A percentile compares a stretch with the other conserved stretches of the same genome.
These are phyloP conservation scores for Diacarnus erythraeanus DNA, from an alignment of 37 sponge, comb jelly and placozoan species.

Conservation along the genomic window DNA sequence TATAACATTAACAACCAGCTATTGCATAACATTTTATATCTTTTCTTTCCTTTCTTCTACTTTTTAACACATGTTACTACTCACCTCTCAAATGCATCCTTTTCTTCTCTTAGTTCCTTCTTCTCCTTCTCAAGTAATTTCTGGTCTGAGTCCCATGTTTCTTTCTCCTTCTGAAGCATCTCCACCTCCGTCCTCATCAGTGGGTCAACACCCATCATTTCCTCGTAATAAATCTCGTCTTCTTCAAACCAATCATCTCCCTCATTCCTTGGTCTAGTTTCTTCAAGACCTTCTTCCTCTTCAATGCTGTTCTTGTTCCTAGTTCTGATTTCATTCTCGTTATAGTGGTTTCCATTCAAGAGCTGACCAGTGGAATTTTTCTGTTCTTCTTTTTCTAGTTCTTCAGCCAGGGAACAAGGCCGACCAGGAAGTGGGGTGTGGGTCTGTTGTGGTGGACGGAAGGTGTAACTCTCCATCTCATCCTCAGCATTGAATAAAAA, in stretches of 20 bases:
- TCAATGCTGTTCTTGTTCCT: neutral
- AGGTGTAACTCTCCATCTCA: neutral
- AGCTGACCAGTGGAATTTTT: neutral
- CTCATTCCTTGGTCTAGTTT: neutral
- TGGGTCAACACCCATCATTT: slow-evolving; percentile 34
- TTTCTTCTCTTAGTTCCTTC: slow-evolving; percentile 20
- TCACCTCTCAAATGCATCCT: slow-evolving; percentile 59
- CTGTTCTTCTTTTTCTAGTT: neutral
- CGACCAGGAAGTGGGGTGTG: neutral
- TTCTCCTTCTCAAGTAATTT: slow-evolving; percentile 26
- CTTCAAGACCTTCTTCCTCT: neutral
- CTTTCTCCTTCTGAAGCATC: slow-evolving; percentile 59
- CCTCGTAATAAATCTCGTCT: slow-evolving; percentile 3
- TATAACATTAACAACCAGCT: no score
- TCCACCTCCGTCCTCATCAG: slow-evolving; percentile 42
- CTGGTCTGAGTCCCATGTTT: slow-evolving; percentile 16
- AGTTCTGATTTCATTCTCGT: neutral
- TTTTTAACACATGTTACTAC: neutral
- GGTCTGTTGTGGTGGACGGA: neutral
- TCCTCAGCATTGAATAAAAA: neutral
- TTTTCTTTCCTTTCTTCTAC: neutral
- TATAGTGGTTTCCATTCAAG: neutral
- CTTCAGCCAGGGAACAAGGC: neutral
- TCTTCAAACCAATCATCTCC: slow-evolving; percentile 1
- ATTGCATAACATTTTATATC: neutral